Conservation (phyloP, 2,888 invertebrate genomes). For the Venusia cambrica region DNA sequence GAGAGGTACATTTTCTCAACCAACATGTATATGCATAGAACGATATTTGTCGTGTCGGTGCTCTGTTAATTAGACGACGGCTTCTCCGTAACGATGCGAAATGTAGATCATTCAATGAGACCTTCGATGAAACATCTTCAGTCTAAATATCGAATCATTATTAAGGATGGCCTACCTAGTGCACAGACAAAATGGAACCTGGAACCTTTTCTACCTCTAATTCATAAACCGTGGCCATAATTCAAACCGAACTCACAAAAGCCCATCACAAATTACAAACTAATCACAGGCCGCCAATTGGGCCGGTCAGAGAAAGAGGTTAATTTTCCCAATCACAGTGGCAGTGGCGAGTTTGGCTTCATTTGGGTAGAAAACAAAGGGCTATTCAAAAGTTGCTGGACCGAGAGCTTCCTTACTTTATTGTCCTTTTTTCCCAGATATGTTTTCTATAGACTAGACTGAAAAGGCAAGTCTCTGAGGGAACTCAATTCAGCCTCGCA, state of each 20-base stretch:
- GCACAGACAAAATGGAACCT: conserved; percentile 1
- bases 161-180: conserved; percentile 1
- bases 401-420: no score
- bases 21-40: no score
- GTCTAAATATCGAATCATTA: background rate
- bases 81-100: no score
- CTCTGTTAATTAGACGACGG: no score
- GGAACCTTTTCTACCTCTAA: conserved; percentile 7
- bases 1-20: no score
- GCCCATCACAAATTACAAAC: conserved; percentile 54
- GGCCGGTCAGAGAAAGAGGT: conserved; percentile 65
- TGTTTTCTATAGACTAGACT: no score
- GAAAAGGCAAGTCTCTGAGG: no score
- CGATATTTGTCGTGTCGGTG: no score
- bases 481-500: no score
- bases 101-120: no score
- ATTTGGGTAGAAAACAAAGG: conserved; percentile 4
- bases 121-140: no score
- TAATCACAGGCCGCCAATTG: conserved; percentile 70
- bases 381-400: background rate
- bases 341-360: conserved; percentile 43
- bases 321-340: conserved; percentile 68
- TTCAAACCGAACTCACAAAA: conserved; percentile 27
- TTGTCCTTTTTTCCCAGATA: no score
- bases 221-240: conserved; percentile 15